Evolutionary conservation across 2,888 invertebrate genomes (phyloP), one percentile per base, ranked within the genome.

Genomic region (Aporophyla nigra): DNA sequence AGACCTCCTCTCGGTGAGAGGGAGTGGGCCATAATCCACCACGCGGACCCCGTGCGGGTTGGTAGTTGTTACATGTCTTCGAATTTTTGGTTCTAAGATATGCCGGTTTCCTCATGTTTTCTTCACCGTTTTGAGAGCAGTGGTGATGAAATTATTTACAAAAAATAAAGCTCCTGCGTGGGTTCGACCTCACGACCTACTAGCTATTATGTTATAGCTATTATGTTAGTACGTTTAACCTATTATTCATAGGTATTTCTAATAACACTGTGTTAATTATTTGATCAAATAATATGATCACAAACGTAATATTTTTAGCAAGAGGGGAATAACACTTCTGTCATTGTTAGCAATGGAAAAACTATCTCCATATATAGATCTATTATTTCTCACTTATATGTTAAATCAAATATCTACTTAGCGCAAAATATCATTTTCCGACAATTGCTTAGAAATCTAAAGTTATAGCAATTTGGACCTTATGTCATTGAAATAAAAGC

Each of bases 301-400:
- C 2, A 46, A 24, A 6, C 0, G 12, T n/a, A 7, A 46, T 81
- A 33, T 67, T 43, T 53, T 56, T 56, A 43, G 27, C 21, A 7
- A n/a, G 16, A 21, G 78, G 65, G 81, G 54, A 84, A 83, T 76
- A 68, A 68, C 82, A 33, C 51, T 27, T 7, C 0, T n/a, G 27
- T 24, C 27, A 56, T 33, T 24, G 49, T 27, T 21, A 33, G 19
- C 53, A 1, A 65, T 19, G 75, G 65, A 73, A 71, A 82, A 72
- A 53, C 67, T 59, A 49, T 73, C 70, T 33, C 59, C 61, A 0
- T 61, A 46, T 6, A 69, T 40, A 71, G 71, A 54, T 12, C 0
- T n/a, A 66, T 4, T 1, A 70, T 70, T 83, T 83, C 51, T 72
- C 85, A 78, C 54, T 7, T 10, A 46, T 0, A 51, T 66, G 78